Evolutionary conservation across 2,797 vertebrate genomes (phyloP).

Genomic region (Sebastes hubbsi): DNA sequence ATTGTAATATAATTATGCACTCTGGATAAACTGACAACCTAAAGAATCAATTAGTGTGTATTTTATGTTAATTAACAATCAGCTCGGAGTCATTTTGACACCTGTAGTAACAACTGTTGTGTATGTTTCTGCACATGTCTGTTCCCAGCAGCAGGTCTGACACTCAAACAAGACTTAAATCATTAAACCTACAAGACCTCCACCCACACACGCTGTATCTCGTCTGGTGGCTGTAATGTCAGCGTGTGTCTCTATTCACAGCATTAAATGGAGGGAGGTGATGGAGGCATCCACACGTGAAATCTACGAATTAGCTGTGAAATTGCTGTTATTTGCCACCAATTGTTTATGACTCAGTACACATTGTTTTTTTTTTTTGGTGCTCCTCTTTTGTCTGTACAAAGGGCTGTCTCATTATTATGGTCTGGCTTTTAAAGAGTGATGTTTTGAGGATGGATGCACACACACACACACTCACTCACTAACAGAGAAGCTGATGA

Average conservation of each 20-base stretch:
- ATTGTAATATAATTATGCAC: not conserved
- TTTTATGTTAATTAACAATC: slow-evolving; percentile 18
- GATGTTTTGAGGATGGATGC: slow-evolving; percentile 14
- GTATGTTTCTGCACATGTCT: not conserved
- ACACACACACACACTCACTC: not conserved
- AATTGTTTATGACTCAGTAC: slow-evolving; percentile 82
- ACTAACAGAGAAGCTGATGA: not conserved
- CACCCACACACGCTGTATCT: slow-evolving; percentile 1
- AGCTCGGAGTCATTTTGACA: slow-evolving; percentile 13
- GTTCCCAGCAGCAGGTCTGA: slow-evolving; percentile 24
- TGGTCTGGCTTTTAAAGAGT: slow-evolving; percentile 48
- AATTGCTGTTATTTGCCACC: slow-evolving; percentile 84
- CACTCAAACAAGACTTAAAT: slow-evolving; percentile 53
- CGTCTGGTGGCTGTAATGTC: slow-evolving; percentile 50
- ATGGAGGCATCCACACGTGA: slow-evolving; percentile 78
- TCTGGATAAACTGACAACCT: not conserved
- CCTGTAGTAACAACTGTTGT: not conserved
- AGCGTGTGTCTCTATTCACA: slow-evolving; percentile 60
- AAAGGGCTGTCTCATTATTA: slow-evolving; percentile 59
- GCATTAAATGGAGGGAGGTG: slow-evolving; percentile 71
- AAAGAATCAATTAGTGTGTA: not conserved
- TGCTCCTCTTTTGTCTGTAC: slow-evolving; percentile 35
- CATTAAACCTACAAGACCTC: slow-evolving; percentile 35
- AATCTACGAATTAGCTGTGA: slow-evolving; percentile 83
- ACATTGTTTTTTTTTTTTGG: slow-evolving; percentile 38